Conservation (phyloP, 2,888 invertebrate species). For the Neoitamus cyanurus region DNA sequence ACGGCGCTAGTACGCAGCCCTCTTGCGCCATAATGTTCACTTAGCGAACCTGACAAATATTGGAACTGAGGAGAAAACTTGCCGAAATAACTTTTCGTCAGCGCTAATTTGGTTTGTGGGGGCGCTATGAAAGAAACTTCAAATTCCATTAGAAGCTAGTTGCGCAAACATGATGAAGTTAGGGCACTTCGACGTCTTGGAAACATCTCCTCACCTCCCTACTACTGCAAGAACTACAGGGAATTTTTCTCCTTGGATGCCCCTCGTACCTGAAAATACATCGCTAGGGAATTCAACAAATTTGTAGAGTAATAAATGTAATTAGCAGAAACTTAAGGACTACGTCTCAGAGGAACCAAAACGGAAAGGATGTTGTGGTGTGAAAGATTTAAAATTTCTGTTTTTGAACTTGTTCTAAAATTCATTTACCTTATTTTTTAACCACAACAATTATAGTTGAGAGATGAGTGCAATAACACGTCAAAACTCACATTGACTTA, state of each 20-base stretch:
- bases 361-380: too few species aligned
- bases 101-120: not conserved
- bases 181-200: not conserved
- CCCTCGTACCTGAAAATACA: too few species aligned
- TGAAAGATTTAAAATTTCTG: too few species aligned
- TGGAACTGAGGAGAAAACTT: slow-evolving; percentile 12
- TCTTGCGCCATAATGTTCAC: not conserved
- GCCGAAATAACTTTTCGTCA: slow-evolving; percentile 9
- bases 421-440: too few species aligned
- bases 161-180: not conserved
- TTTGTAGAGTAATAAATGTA: too few species aligned
- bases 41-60: slow-evolving; percentile 6
- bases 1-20: not conserved
- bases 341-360: too few species aligned
- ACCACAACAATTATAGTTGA: too few species aligned
- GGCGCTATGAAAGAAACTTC: not conserved
- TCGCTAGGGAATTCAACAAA: too few species aligned
- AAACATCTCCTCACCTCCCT: not conserved
- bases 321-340: too few species aligned
- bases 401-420: too few species aligned
- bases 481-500: too few species aligned
- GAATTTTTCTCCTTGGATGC: not conserved
- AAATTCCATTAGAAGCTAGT: not conserved
- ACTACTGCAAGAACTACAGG: not conserved
- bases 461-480: too few species aligned